These are phyloP conservation scores for Dendrolimus punctatus DNA, from an alignment of 1,140 invertebrate genomes.

Conservation along the genomic window DNA sequence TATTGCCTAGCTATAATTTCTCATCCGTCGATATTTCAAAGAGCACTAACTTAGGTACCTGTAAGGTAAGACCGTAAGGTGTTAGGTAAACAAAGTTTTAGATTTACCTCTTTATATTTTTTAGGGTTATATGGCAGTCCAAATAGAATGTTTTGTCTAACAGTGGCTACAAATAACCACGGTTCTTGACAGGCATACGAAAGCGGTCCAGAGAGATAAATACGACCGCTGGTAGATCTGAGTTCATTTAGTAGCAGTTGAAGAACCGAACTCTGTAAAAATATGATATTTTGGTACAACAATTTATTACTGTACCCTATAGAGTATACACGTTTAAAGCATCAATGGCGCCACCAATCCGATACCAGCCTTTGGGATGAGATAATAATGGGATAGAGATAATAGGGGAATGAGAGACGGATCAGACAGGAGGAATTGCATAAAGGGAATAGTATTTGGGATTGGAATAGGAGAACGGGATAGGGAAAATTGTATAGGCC, in stretches of 20 bases:
- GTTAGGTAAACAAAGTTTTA: background rate
- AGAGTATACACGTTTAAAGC: background rate
- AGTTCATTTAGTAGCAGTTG: conserved; percentile 83
- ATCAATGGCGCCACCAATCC: background rate
- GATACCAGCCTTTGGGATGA: too few species aligned
- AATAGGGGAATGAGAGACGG: too few species aligned
- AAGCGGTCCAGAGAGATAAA: conserved; percentile 76
- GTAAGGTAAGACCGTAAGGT: background rate
- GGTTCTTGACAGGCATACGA: conserved; percentile 85
- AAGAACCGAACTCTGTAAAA: conserved; percentile 78
- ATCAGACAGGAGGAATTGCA: too few species aligned
- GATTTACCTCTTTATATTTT: conserved; percentile 78
- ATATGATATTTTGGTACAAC: conserved; percentile 2
- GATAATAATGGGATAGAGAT: too few species aligned
- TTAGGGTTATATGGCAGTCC: conserved; percentile 78
- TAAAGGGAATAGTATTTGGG: too few species aligned
- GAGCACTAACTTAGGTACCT: too few species aligned
- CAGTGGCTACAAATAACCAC: conserved; percentile 82
- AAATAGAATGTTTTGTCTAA: conserved; percentile 88
- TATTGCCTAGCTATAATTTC: too few species aligned
- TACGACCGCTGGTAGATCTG: conserved; percentile 73
- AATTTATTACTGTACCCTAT: background rate
- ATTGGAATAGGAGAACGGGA: too few species aligned
- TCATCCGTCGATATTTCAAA: too few species aligned
- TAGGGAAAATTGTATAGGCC: too few species aligned